A percentile compares a stretch with the other conserved stretches of the same genome.
Conservation (phyloP, 2,888 invertebrate genomes). For the Macrophya alboannulata region DNA sequence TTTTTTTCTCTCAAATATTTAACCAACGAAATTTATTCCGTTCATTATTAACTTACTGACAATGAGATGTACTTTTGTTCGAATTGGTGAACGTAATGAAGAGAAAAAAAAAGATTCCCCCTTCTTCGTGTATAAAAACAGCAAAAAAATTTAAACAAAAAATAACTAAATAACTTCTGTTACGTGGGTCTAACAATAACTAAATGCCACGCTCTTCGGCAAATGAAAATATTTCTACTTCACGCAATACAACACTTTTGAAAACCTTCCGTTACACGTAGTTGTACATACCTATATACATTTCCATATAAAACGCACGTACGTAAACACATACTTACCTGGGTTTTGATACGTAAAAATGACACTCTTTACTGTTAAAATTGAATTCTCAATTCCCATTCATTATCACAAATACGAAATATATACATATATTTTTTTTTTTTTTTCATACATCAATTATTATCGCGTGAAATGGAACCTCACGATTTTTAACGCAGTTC, state of each 20-base stretch:
- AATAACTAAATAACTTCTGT: background rate
- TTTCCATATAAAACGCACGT: background rate
- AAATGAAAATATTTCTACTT: constrained; percentile 25
- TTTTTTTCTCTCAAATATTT: background rate
- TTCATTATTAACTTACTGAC: background rate
- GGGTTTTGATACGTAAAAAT: background rate
- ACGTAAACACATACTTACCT: background rate
- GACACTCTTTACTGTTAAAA: background rate
- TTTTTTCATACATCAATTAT: background rate
- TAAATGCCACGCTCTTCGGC: background rate
- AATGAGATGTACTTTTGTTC: background rate
- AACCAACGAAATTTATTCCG: constrained; percentile 34
- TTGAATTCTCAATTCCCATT: background rate
- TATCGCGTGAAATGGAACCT: background rate
- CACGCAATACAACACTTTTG: background rate
- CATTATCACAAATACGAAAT: background rate
- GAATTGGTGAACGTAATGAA: background rate
- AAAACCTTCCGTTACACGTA: background rate
- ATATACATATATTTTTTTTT: background rate
- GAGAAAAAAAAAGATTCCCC: background rate
- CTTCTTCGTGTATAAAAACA: background rate
- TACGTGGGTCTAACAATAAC: constrained; percentile 35
- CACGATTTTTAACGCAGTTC: background rate
- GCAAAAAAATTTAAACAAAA: background rate
- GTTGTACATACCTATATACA: background rate